Evolutionary conservation across 2,797 vertebrate species (phyloP).

Genomic region (Caiman crocodilus): DNA sequence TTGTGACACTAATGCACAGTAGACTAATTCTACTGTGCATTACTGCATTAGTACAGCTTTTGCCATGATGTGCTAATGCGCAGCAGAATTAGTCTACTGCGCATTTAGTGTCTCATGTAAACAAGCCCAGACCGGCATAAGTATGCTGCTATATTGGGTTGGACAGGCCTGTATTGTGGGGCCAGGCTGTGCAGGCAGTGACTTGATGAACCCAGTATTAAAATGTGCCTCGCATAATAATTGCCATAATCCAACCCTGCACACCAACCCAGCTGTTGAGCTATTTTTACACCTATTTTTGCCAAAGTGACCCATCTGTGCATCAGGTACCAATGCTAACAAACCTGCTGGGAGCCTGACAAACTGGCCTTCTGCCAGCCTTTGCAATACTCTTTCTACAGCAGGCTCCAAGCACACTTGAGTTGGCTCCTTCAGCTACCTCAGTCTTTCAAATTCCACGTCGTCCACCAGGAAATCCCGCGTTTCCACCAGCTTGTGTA

Average conservation of each 20-base stretch:
- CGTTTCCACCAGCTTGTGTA: conserved; percentile 93
- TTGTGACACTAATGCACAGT: no score
- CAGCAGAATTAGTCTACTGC: no score
- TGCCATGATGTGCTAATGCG: no score
- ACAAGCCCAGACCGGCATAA: no score
- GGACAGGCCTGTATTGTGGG: not conserved
- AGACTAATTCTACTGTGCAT: no score
- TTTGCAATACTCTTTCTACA: not conserved
- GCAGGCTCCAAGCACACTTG: not conserved
- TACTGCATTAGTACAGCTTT: no score
- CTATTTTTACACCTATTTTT: not conserved
- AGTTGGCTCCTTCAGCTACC: conserved; percentile 74
- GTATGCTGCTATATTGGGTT: no score
- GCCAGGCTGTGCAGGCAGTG: not conserved
- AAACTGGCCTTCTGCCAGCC: not conserved
- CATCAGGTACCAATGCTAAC: no score
- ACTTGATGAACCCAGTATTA: not conserved
- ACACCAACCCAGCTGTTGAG: not conserved
- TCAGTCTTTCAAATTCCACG: conserved; percentile 92
- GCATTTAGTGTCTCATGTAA: no score
- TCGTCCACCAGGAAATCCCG: conserved; percentile 94
- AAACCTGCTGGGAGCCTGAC: not conserved
- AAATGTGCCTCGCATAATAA: no score
- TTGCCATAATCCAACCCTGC: not conserved
- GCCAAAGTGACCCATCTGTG: not conserved